Evolutionary conservation across 2,113 vertebrate genomes (phyloP).

Genomic region (Gadus chalcogrammus): DNA sequence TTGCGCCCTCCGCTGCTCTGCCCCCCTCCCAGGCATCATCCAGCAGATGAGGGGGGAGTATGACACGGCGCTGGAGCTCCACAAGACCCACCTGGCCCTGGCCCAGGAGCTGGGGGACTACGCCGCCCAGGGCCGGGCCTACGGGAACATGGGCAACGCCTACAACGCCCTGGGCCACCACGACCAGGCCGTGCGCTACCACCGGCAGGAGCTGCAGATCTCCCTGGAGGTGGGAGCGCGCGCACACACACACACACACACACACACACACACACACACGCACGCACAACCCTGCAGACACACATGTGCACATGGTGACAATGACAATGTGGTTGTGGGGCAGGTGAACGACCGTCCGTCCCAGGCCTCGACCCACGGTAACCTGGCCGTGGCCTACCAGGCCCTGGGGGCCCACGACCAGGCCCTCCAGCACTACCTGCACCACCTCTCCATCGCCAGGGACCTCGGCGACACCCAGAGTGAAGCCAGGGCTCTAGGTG

Average conservation of each 20-base stretch:
- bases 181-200: slow-evolving; percentile 90
- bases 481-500: slow-evolving; percentile 86
- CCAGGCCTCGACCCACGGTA: slow-evolving; percentile 91
- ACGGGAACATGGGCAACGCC: slow-evolving; percentile 96
- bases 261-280: too few relatives aligned
- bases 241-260: background rate
- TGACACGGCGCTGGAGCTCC: slow-evolving; percentile 84
- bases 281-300: background rate
- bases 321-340: background rate
- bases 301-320: background rate
- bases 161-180: slow-evolving; percentile 85
- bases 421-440: slow-evolving; percentile 94
- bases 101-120: slow-evolving; percentile 92
- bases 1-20: background rate
- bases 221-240: slow-evolving; percentile 80
- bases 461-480: slow-evolving; percentile 90
- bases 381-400: slow-evolving; percentile 92
- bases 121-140: slow-evolving; percentile 88
- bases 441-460: slow-evolving; percentile 88
- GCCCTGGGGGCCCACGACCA: slow-evolving; percentile 89
- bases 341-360: slow-evolving; percentile 88
- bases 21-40: slow-evolving; percentile 81
- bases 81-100: slow-evolving; percentile 87
- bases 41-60: slow-evolving; percentile 97
- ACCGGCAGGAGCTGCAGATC: slow-evolving; percentile 93